These are phyloP conservation scores for Lycocerus yunnanus DNA, from an alignment of 2,888 invertebrate genomes.

Conservation along the genomic window DNA sequence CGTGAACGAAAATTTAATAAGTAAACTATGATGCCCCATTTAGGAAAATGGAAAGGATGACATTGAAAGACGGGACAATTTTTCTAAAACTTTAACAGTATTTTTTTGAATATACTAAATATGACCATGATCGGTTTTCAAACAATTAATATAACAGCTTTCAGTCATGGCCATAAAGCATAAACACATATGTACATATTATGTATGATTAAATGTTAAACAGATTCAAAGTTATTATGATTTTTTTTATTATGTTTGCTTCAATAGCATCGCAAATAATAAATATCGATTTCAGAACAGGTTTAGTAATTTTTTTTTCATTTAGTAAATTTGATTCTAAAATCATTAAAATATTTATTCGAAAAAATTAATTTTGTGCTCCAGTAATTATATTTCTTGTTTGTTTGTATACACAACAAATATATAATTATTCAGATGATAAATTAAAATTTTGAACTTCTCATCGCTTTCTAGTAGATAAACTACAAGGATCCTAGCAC, in stretches of 20 bases:
- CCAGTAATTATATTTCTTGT: no score
- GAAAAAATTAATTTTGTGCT: no score
- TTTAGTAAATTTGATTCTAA: no score
- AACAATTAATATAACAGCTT: neutral
- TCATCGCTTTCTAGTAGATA: no score
- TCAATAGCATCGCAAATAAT: neutral
- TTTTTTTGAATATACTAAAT: neutral
- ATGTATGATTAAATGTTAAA: no score
- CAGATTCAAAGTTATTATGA: no score
- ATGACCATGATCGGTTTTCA: neutral
- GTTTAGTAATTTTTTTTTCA: neutral
- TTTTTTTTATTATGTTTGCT: neutral
- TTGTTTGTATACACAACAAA: no score
- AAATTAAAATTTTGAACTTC: no score
- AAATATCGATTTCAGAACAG: neutral
- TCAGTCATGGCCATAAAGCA: neutral
- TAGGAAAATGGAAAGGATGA: neutral
- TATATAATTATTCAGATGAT: no score
- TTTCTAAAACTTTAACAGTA: neutral
- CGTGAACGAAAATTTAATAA: neutral
- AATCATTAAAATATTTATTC: no score
- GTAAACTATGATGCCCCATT: neutral
- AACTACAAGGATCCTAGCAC: no score
- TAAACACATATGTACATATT: no score
- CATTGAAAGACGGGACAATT: neutral